A percentile compares a stretch with the other conserved stretches of the same genome.
Evolutionary conservation across 1,140 invertebrate genomes (phyloP).

Genomic region (Drosophila kanapiae): DNA sequence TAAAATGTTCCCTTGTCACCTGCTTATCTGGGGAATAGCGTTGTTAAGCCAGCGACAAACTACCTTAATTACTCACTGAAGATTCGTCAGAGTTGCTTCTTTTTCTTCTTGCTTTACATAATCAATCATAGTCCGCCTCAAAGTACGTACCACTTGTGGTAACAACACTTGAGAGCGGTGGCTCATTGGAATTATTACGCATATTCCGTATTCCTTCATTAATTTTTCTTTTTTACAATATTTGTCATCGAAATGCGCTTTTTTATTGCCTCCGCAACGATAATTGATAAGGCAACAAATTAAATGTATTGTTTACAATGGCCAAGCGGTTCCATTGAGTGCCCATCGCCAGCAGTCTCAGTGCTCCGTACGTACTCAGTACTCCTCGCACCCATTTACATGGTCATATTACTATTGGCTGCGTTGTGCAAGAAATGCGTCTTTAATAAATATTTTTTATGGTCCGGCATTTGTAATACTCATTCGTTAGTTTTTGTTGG

Average conservation of each 20-base stretch:
- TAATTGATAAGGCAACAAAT: slow-evolving; percentile 71
- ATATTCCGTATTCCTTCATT: slow-evolving; percentile 18
- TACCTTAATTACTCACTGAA: slow-evolving; percentile 43
- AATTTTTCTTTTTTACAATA: slow-evolving; percentile 16
- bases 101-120: slow-evolving; percentile 41
- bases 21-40: slow-evolving; percentile 12
- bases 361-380: slow-evolving; percentile 18
- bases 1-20: slow-evolving; percentile 8
- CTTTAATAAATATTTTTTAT: slow-evolving; percentile 68
- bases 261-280: slow-evolving; percentile 36
- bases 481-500: slow-evolving; percentile 20
- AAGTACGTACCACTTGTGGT: slow-evolving; percentile 38
- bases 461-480: slow-evolving; percentile 38
- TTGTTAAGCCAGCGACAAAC: not conserved
- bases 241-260: slow-evolving; percentile 39
- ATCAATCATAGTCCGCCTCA: slow-evolving; percentile 33
- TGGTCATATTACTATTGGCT: slow-evolving; percentile 26
- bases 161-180: slow-evolving; percentile 19
- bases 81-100: not conserved
- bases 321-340: slow-evolving; percentile 52
- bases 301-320: slow-evolving; percentile 64
- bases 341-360: slow-evolving; percentile 43
- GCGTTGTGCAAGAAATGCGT: slow-evolving; percentile 74
- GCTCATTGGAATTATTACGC: slow-evolving; percentile 51
- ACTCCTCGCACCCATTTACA: slow-evolving; percentile 27